These are phyloP conservation scores for Halisarca cf. caerulea DNA, from an alignment of 37 sponge, comb jelly and placozoan species.

Conservation along the genomic window DNA sequence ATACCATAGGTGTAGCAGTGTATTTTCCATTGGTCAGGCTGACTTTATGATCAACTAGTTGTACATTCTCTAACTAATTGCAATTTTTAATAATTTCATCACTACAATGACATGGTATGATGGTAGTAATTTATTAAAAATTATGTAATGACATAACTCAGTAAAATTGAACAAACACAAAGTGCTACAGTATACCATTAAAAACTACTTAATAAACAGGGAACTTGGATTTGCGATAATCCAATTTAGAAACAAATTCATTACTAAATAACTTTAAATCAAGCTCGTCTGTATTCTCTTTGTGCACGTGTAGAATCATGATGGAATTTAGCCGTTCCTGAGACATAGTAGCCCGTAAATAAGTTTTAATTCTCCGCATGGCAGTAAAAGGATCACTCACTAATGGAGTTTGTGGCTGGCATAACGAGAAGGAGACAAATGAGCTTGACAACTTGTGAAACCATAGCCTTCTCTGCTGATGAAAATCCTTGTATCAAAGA, in stretches of 20 bases:
- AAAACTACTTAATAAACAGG: background rate
- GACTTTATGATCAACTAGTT: no score
- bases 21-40: no score
- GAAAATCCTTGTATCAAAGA: conserved; percentile 7
- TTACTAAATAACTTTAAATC: background rate
- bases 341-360: background rate
- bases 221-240: conserved; percentile 26
- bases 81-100: no score
- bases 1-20: no score
- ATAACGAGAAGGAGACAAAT: background rate
- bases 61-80: no score
- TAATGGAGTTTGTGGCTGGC: conserved; percentile 8
- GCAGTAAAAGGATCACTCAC: background rate
- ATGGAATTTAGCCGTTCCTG: conserved; percentile 1
- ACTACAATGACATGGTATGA: no score
- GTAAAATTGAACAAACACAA: no score
- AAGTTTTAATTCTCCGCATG: conserved; percentile 7
- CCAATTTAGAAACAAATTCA: conserved; percentile 11
- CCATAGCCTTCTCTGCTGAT: background rate
- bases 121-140: no score
- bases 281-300: background rate
- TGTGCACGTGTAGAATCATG: conserved; percentile 6
- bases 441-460: conserved; percentile 14
- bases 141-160: no score
- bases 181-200: no score